Percentiles rank a stretch among this genome's conserved stretches.
phyloP scores from a whole-genome alignment of 1,140 invertebrate genomes.

The Procambarus virginalis region DNA sequence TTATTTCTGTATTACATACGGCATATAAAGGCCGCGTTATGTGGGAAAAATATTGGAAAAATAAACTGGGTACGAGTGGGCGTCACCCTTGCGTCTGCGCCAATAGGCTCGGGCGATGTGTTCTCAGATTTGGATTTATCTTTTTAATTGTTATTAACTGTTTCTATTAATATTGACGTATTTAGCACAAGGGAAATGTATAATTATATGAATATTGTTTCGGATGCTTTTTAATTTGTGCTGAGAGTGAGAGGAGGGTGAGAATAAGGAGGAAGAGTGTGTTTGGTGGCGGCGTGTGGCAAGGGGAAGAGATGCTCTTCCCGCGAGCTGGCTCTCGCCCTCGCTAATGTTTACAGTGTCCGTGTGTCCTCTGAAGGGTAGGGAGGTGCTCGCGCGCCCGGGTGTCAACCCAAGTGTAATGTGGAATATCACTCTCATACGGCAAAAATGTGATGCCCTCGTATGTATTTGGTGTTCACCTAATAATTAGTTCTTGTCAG shows the following conservation, averaged over 20 bases:
- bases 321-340: slow-evolving; percentile 23
- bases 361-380: slow-evolving; percentile 42
- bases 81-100: slow-evolving; percentile 63
- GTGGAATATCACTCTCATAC: slow-evolving; percentile 37
- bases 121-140: neutral
- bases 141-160: neutral
- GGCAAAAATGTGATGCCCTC: slow-evolving; percentile 57
- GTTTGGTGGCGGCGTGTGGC: slow-evolving; percentile 10
- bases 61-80: slow-evolving; percentile 37
- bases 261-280: neutral
- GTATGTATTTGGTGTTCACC: slow-evolving; percentile 52
- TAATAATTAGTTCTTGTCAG: slow-evolving; percentile 30
- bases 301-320: slow-evolving; percentile 28
- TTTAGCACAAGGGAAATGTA: neutral
- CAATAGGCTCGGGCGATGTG: slow-evolving; percentile 5
- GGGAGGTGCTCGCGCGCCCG: slow-evolving; percentile 36
- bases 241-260: neutral
- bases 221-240: neutral
- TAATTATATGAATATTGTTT: neutral
- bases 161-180: neutral
- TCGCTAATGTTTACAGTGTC: slow-evolving; percentile 62
- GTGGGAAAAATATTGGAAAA: slow-evolving; percentile 40
- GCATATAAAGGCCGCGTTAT: neutral
- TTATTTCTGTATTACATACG: neutral
- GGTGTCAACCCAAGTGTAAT: slow-evolving; percentile 40